Evolutionary conservation across 2,888 invertebrate species (phyloP), one percentile per base, ranked within the genome.

Genomic region (Anodontia alba): DNA sequence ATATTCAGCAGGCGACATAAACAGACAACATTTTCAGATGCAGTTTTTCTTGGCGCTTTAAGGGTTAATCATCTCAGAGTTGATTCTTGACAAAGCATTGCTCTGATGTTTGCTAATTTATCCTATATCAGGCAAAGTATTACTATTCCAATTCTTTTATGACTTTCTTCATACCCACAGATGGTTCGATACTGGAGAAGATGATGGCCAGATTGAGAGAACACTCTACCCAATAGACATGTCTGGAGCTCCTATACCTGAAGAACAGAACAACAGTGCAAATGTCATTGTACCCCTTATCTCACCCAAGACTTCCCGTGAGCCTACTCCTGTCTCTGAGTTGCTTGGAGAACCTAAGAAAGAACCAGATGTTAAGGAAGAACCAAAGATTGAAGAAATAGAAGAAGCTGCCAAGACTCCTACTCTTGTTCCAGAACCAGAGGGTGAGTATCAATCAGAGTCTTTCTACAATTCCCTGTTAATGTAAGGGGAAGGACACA

Each of bases 171-270:
- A 3, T 46, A 46, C 17, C 17, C 23, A 7, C 77, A 93, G 94
- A 72, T 94, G 94, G 94, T 84, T 94, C 33, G 94, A 94, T 83
- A 90, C 88, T 68, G 92, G 91, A 17, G 91, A 93, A 74, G 94
- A 90, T 71, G 94, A 94, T 83, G 90, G 91, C 26, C 81, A 87
- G 62, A 91, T 88, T 57, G 91, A 90, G 77, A 87, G 92, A 76
- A 90, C 87, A 15, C 70, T 92, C 57, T 57, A 80, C 36, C 69
- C 78, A 12, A 62, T 70, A n/a, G 75, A 43, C 17, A 26, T 26
- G 2, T 12, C 36, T 0, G 26, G 20, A 1, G 46, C 38, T 8
- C 46, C 42, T 7, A 33, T 33, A 10, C 38, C 38, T 12, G 68
- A 73, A 12, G 62, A 70, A 42, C 74, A 73, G 51, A 81, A 73